Evolutionary conservation across 2,113 vertebrate genomes (phyloP).

Genomic region (Carassius gibelio): DNA sequence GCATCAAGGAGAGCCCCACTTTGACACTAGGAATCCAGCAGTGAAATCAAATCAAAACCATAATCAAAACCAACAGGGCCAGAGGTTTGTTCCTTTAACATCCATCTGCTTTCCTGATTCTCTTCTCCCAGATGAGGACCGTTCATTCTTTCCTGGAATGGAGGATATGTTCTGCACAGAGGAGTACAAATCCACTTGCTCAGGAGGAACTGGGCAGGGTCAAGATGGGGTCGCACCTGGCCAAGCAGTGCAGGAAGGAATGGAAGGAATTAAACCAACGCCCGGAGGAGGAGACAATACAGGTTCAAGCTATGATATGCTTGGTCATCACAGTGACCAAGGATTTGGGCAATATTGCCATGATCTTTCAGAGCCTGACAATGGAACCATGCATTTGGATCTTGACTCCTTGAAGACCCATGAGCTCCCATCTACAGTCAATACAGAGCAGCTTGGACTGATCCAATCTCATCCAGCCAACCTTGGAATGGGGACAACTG

Average conservation of each 20-base stretch:
- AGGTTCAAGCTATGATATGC: constrained; percentile 77
- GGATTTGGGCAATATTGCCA: constrained; percentile 79
- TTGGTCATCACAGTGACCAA: constrained; percentile 80
- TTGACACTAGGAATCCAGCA: constrained; percentile 80
- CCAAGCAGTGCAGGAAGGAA: constrained; percentile 68
- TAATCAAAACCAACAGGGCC: constrained; percentile 72
- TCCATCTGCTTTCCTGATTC: constrained; percentile 96
- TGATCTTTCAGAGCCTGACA: constrained; percentile 73
- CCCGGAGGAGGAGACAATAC: constrained; percentile 64
- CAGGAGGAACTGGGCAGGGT: constrained; percentile 75
- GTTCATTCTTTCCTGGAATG: constrained; percentile 94
- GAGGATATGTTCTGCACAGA: constrained; percentile 94
- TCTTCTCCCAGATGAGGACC: constrained; percentile 88
- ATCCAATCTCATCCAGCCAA: constrained; percentile 83
- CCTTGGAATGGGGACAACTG: constrained; percentile 72
- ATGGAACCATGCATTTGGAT: constrained; percentile 78
- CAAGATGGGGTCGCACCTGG: constrained; percentile 74
- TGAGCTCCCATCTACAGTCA: constrained; percentile 90
- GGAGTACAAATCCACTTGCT: constrained; percentile 84
- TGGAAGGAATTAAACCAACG: constrained; percentile 69
- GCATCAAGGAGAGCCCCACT: constrained; percentile 81
- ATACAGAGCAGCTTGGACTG: constrained; percentile 87
- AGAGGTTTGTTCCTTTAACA: constrained; percentile 87
- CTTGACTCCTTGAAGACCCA: constrained; percentile 85
- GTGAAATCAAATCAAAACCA: constrained; percentile 70